Base-by-base conservation (phyloP, 2,797 vertebrate genomes). In the Sardinella longiceps region DNA sequence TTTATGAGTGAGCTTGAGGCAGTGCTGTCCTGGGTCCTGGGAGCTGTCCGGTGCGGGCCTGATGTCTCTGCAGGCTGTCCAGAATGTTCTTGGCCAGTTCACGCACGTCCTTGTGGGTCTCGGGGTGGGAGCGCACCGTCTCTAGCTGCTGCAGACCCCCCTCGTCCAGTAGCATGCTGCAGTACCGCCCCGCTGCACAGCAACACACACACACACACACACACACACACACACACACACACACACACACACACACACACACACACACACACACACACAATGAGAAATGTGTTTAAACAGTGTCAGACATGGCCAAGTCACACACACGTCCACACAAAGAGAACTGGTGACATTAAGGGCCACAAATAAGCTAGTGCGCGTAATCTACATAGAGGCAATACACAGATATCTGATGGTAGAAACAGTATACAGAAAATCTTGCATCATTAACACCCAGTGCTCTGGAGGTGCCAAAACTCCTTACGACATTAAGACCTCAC, bases 81-180 rank as follows among this genome's bases (percentile, higher is more conserved):
- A 99, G 93, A 85, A 99, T 99, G 92, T 96, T 96, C 87, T 96
- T 92, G 0, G 96, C 94, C 92, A 99, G 95, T 89, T 94, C 94
- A 2, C 93, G 95, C 86, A 99, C 98, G 0, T 99, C 97, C 20
- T 91, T 92, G 87, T 99, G 97, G n/a, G 97, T 99, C 91, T 97
- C 95, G 9, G 96, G 95, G 0, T 98, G 95, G 3, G 96, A 93
- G 86, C 96, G 95, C 88, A 99, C 97, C 18, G 91, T 95, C 92
- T 98, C 96, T 80, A 99, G 94, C 87, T 98, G 97, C 89, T 96
- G 96, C 86, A 99, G 92, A 48, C 98, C 98, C 11, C 98, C 98
- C 92, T 99, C 98, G 92, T 99, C 98, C 91, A 99, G 94, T 92
- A 99, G 89, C 98, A 99, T 99, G 92, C 96, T 99, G 95, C 98